Base-by-base conservation (phyloP, 1,140 invertebrate species). In the Cecropterus lyciades region DNA sequence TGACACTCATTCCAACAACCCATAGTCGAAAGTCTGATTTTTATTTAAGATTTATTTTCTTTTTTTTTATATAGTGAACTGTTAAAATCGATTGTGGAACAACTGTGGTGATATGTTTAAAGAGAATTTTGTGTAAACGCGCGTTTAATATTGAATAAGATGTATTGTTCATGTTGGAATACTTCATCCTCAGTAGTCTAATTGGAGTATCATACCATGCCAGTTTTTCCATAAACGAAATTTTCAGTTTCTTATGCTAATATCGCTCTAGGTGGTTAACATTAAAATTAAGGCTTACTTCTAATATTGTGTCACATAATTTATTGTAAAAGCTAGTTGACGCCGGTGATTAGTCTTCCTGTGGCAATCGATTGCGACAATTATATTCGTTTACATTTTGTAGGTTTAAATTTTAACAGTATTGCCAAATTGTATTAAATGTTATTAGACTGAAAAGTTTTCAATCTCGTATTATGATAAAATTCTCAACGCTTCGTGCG, bases 341-440 rank as follows among this genome's bases (percentile, higher is more conserved):
- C 46, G 60, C 60, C 60, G 60, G 46, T 51, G 48, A 63, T 63
- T 82, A 84, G 86, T 91, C 88, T 91, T 91, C 86, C 86, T 87
- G 80, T 73, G 80, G 77, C 84, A 62, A 71, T 67, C 67, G 67
- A 82, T 77, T 77, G 80, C 69, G 76, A 77, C 72, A 78, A 75
- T 82, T 80, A 68, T 73, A 79, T 82, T 80, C 70, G 51, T 85
- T 82, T 75, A 79, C 72, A 9, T 85, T 85, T 78, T n/a, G 80
- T 87, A 87, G 79, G 70, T 79, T 62, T 77, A 75, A 83, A 88
- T 73, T 85, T 79, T 69, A 89, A 87, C 83, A 87, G 78, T 89
- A 90, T 91, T 91, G 89, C 89, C 89, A 91, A 91, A 91, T 91
- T 81, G 37, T 40, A 91, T 88, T 84, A 87, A 88, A 81, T 81